These are phyloP conservation scores for Clusia tigrina DNA, from an alignment of 2,888 invertebrate genomes.

Conservation along the genomic window DNA sequence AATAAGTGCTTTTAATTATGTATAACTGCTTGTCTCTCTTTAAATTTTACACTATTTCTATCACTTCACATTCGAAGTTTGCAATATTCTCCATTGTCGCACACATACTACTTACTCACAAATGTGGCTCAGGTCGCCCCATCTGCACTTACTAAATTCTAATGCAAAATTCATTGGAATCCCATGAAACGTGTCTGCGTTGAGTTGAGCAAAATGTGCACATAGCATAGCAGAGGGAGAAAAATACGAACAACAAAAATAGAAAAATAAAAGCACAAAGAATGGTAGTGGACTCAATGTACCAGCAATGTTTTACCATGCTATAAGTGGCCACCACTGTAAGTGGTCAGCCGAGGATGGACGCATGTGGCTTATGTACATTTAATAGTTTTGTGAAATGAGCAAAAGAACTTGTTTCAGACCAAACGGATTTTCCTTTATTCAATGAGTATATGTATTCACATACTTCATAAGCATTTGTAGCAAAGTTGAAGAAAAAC, in stretches of 20 bases:
- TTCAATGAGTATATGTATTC: too few species aligned
- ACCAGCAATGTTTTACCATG: background rate
- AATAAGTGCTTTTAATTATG: too few species aligned
- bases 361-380: background rate
- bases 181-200: conserved; percentile 42
- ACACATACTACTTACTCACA: too few species aligned
- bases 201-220: conserved; percentile 19
- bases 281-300: background rate
- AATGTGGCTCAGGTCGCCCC: conserved; percentile 36
- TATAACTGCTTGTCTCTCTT: too few species aligned
- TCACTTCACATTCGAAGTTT: too few species aligned
- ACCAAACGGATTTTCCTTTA: too few species aligned
- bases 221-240: too few species aligned
- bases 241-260: background rate
- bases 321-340: background rate
- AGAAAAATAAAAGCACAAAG: background rate
- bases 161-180: conserved; percentile 51
- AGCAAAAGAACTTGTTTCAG: background rate
- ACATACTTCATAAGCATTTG: too few species aligned
- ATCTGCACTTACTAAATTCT: conserved; percentile 56
- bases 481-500: too few species aligned
- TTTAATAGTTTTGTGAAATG: conserved; percentile 1
- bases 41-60: too few species aligned
- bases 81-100: too few species aligned
- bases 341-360: background rate